Conservation (phyloP, 2,888 invertebrate species). For the Luperina nickerlii region DNA sequence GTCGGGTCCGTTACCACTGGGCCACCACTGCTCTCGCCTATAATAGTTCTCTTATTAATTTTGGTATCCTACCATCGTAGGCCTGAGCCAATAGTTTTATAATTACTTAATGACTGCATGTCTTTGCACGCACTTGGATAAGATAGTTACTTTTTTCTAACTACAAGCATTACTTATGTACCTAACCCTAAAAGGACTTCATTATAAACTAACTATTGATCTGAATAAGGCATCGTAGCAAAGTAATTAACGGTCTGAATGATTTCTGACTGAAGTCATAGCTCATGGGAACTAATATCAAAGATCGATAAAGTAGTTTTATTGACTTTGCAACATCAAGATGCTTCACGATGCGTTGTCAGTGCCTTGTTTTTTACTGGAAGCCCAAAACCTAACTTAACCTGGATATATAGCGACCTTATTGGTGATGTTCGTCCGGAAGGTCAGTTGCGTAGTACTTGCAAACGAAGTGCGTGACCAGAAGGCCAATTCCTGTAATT, state of each 20-base stretch:
- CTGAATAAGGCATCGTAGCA: constrained; percentile 31
- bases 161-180: background rate
- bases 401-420: background rate
- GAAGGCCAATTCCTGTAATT: background rate
- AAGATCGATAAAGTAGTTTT: background rate
- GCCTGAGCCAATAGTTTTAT: constrained; percentile 22
- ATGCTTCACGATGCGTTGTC: background rate
- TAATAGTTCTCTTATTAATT: background rate
- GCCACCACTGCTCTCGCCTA: background rate
- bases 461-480: background rate
- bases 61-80: background rate
- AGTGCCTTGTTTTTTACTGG: background rate
- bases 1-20: background rate
- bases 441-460: background rate
- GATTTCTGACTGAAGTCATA: constrained; percentile 25
- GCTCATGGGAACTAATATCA: constrained; percentile 1
- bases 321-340: background rate
- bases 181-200: constrained; percentile 29
- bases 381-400: background rate
- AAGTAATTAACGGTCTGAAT: constrained; percentile 9
- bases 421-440: background rate
- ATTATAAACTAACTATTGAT: constrained; percentile 38
- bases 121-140: constrained; percentile 2
- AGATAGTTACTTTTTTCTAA: constrained; percentile 16
- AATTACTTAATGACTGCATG: constrained; percentile 31